Evolutionary conservation across 2,113 vertebrate genomes (phyloP), one percentile per base, ranked within the genome.

Genomic region (Labeo rohita): DNA sequence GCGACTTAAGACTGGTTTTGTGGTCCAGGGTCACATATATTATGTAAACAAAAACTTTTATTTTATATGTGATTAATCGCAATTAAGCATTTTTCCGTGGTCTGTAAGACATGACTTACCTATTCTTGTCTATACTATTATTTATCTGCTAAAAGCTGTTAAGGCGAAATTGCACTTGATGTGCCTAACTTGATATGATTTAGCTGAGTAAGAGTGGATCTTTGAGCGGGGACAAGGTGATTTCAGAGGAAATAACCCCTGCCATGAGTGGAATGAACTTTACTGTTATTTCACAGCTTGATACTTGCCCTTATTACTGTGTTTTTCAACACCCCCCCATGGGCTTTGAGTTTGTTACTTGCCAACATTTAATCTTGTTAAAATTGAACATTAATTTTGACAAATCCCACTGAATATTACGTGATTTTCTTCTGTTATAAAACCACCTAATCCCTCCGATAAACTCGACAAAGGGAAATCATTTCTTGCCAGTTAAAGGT

Each of bases 381-480:
- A 83, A 87, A 85, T 84, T 84, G 70, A 86, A 81, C 74, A 87
- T 83, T 86, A 88, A 80, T 83, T 89, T 81, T 54, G 66, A 85
- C 84, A 85, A 91, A 88, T 85, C 86, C 83, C 54, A 52, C 76
- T 84, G 82, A 63, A 88, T 86, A 84, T 86, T 74, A 85, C 78
- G 86, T 78, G 84, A 83, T 86, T 91, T 88, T 73, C 82, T 87
- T 76, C 86, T 54, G 59, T 87, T 89, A 86, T 88, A 89, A 91
- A 92, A 81, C 78, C 78, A 34, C 12, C 49, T 91, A 92, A 91
- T 90, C 91, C 90, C 47, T 28, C 85, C 86, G 77, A 90, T 90
- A 85, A 88, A 28, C 21, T 86, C 68, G 16, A 88, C 70, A 81
- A 88, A 86, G 72, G 84, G 84, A 88, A 88, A 88, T 89, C 45